These are phyloP conservation scores for Macaca fascicularis DNA, from an alignment of 2,113 vertebrate species.

Conservation along the genomic window T2T-MFA8v1.1 NC_088380.1:160337001-160337500, in stretches of 20 bases:
- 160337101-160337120: not conserved
- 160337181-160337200: not conserved
- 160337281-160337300: not conserved
- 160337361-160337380: not conserved
- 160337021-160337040: not conserved
- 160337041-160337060: not conserved
- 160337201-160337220: not conserved
- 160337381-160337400: not conserved
- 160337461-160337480: not conserved
- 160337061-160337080: not conserved
- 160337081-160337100: not conserved
- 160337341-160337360: not conserved
- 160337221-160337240: not conserved
- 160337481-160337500: not conserved
- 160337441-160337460: not conserved
- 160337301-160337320: not conserved
- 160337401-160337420: not conserved
- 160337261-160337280: not conserved
- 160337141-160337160: not conserved
- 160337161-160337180: conserved; percentile 4
- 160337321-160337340: not conserved
- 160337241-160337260: not conserved
- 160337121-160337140: not conserved
- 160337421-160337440: not conserved
- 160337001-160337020: not conserved